These are phyloP conservation scores for Stomorhina lunata DNA, from an alignment of 2,888 invertebrate genomes.

Conservation along the genomic window DNA sequence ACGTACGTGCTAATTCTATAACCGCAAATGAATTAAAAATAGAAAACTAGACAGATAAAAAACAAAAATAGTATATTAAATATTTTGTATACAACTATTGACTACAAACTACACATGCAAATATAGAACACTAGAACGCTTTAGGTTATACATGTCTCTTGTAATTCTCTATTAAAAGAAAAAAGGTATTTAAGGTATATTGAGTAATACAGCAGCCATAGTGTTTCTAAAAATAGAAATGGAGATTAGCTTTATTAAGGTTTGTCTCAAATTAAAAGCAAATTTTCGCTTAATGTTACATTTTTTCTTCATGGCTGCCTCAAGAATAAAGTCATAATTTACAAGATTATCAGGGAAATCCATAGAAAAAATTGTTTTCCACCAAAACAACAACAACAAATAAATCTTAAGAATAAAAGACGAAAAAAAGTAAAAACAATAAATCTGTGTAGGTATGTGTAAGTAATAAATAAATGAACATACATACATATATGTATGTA, in stretches of 20 bases:
- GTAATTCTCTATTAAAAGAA: not conserved
- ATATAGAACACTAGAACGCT: constrained; percentile 37
- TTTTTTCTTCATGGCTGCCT: not conserved
- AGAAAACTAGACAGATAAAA: not conserved
- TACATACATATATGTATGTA: not conserved
- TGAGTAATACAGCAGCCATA: no score
- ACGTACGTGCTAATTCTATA: not conserved
- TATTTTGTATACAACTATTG: not conserved
- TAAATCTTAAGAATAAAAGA: constrained; percentile 33
- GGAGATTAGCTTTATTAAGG: constrained; percentile 37
- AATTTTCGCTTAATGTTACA: not conserved
- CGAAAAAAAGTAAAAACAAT: no score
- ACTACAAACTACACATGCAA: not conserved
- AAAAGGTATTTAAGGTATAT: no score
- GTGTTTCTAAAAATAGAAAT: not conserved
- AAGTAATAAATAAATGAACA: not conserved
- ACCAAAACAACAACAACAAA: constrained; percentile 1
- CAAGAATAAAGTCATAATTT: constrained; percentile 37
- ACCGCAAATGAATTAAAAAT: constrained; percentile 5
- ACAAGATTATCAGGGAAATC: constrained; percentile 40
- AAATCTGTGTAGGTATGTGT: constrained; percentile 3
- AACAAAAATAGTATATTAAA: constrained; percentile 17
- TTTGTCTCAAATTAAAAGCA: constrained; percentile 29
- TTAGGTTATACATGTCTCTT: not conserved
- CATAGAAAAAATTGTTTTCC: constrained; percentile 4